These are phyloP conservation scores for Cataglyphis rosenhaueri DNA, from an alignment of 2,888 invertebrate species.

Conservation along the genomic window DNA sequence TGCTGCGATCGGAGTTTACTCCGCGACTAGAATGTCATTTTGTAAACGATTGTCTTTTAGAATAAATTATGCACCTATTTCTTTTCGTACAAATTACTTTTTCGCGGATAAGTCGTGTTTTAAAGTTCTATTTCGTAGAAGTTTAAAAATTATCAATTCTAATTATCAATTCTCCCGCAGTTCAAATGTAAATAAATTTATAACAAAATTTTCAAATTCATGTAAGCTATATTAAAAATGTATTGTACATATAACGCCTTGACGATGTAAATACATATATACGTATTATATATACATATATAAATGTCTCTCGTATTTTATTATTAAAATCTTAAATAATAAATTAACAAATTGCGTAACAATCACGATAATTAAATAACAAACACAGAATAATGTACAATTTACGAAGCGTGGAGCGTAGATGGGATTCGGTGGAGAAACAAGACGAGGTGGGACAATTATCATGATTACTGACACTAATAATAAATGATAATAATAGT, in stretches of 20 bases:
- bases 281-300: constrained; percentile 4
- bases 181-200: background rate
- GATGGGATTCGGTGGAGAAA: constrained; percentile 18
- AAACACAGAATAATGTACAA: constrained; percentile 76
- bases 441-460: constrained; percentile 50
- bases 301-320: constrained; percentile 14
- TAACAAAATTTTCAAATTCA: background rate
- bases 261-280: constrained; percentile 22
- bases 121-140: background rate
- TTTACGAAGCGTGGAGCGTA: constrained; percentile 50
- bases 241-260: background rate
- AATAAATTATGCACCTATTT: background rate
- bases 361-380: constrained; percentile 80
- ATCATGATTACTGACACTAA: constrained; percentile 59
- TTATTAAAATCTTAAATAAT: constrained; percentile 81
- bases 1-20: background rate
- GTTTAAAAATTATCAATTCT: background rate
- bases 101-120: background rate
- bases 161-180: background rate
- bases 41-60: background rate
- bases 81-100: background rate
- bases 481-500: constrained; percentile 65
- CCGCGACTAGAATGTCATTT: background rate
- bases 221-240: constrained; percentile 27
- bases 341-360: constrained; percentile 80